Conservation (phyloP, 1,140 invertebrate genomes). For the Ditylenchus dipsaci region DNA sequence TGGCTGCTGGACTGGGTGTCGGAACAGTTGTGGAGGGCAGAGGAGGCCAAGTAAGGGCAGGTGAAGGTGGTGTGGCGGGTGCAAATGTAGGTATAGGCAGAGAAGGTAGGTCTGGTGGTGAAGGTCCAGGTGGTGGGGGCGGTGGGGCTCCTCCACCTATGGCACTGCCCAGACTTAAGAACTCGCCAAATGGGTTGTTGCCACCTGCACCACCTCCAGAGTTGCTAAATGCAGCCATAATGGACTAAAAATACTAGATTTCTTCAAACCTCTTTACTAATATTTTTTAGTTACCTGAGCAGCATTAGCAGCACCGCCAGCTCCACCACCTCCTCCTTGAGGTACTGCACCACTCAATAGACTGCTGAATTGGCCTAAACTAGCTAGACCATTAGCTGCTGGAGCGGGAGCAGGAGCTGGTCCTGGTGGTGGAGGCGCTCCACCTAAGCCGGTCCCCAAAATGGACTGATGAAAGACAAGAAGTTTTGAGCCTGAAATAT, state of each 20-base stretch:
- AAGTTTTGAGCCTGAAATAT: slow-evolving; percentile 1
- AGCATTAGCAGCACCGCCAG: background rate
- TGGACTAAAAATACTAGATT: slow-evolving; percentile 3
- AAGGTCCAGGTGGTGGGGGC: background rate
- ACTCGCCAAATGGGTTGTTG: background rate
- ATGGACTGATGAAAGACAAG: background rate
- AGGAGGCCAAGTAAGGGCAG: background rate
- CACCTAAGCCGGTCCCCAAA: background rate
- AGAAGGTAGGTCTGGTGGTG: background rate
- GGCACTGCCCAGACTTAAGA: background rate
- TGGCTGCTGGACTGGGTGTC: background rate
- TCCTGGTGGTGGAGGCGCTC: background rate
- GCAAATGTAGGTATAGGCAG: background rate
- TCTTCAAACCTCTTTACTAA: background rate
- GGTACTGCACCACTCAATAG: background rate
- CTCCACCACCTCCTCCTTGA: background rate
- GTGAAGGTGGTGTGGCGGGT: background rate
- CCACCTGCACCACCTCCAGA: background rate
- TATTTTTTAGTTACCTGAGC: background rate
- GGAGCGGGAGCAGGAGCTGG: background rate
- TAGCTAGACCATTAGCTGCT: background rate
- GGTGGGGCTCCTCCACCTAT: background rate
- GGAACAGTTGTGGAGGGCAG: background rate
- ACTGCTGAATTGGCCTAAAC: background rate
- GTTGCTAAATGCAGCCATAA: slow-evolving; percentile 9